Base-by-base conservation (phyloP, 2,797 vertebrate species). In the Falco naumanni region DNA sequence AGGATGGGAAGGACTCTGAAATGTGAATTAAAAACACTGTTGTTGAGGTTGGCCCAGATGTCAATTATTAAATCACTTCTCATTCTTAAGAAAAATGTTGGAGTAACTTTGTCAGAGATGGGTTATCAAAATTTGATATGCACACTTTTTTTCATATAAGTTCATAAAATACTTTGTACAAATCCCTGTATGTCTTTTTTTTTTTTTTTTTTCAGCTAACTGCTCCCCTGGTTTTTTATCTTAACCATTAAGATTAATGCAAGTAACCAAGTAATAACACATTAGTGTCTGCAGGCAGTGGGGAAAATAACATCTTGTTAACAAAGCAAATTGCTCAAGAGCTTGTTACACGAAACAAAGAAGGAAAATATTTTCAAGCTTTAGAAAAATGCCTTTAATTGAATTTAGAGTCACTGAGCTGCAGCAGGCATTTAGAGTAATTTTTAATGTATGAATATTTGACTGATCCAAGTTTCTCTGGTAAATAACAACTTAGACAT, bases 381-480 rank as follows among this genome's bases (percentile, higher is more conserved):
- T 76, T 70, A 89, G 65, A 80, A 92, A 93, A 88, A 90, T 90
- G 60, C 22, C 71, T 93, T 95, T 93, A 94, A 94, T 84, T 94
- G 65, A 94, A 90, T 93, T 94, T 89, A 66, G 37, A 95, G 54
- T 80, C 54, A 83, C 57, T 95, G 68, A 4, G 20, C 87, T 95
- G 78, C 77, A 89, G 80, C 56, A 81, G 77, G 53, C 65, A 81
- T 96, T 95, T 96, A 81, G 71, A 57, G 61, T 88, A 96, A 71
- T 92, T 96, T 96, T 96, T 88, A 91, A 92, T 93, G 57, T 85
- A 95, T 87, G 69, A 93, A 84, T 45, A 65, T 80, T 80, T 80
- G 68, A 75, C 37, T 83, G 59, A 71, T 95, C 68, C 87, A 94
- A 90, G 75, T 89, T 97, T 47, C 50, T 34, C 65, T 86, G 72